These are phyloP conservation scores for Luidia sarsii DNA, from an alignment of 53 echinoderm and acorn worm species.

Conservation along the genomic window DNA sequence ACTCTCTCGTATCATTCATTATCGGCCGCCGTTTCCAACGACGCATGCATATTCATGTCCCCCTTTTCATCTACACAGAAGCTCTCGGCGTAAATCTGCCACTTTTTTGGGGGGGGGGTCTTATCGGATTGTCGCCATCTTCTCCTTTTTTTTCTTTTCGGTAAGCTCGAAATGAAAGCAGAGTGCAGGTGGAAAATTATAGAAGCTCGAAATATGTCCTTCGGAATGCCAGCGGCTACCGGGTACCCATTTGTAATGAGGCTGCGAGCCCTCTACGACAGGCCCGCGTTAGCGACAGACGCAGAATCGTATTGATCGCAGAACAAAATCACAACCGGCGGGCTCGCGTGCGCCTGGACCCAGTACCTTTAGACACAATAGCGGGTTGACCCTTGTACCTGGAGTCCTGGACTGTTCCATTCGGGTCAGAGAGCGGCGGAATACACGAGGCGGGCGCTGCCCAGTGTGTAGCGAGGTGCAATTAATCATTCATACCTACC, in stretches of 20 bases:
- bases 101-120: not conserved
- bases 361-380: not conserved
- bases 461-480: not conserved
- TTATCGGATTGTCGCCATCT: constrained; percentile 1
- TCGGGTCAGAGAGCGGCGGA: no score
- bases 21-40: not conserved
- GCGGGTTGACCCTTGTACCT: constrained; percentile 9
- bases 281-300: no score
- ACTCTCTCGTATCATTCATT: not conserved
- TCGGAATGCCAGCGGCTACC: no score
- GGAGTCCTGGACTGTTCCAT: no score
- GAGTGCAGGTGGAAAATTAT: not conserved
- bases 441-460: no score
- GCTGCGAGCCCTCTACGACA: no score
- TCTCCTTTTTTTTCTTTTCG: not conserved
- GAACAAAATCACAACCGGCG: not conserved
- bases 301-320: constrained; percentile 1
- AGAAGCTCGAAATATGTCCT: constrained; percentile 18
- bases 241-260: no score
- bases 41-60: not conserved
- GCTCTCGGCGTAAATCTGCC: not conserved
- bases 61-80: not conserved
- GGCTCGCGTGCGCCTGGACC: no score
- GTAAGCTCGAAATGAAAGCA: no score
- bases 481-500: constrained; percentile 15